phyloP scores from a whole-genome alignment of 2,888 invertebrate genomes.

The Silvanus unidentatus region DNA sequence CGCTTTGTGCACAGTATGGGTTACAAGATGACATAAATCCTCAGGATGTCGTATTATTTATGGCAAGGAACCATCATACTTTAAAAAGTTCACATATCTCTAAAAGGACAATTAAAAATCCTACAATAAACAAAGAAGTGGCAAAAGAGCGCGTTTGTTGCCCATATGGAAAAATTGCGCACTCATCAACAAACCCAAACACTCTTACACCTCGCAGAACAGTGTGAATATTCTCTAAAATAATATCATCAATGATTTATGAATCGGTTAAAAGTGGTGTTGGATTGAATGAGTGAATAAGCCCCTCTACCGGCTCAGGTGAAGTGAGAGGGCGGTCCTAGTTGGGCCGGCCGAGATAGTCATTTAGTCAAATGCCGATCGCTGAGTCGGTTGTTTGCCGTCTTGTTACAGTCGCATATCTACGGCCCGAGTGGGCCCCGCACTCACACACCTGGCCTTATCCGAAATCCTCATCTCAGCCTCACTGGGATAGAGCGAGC shows the following conservation, averaged over 20 bases:
- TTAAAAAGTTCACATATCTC: too few species aligned
- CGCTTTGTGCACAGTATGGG: too few species aligned
- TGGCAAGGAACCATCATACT: too few species aligned
- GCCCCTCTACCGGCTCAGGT: constrained; percentile 40
- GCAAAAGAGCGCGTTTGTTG: too few species aligned
- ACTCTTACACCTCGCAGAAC: too few species aligned
- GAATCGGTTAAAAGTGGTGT: constrained; percentile 35
- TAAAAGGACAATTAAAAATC: too few species aligned
- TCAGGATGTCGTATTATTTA: too few species aligned
- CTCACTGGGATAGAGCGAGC: not conserved
- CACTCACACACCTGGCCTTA: constrained; percentile 23
- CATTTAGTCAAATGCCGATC: constrained; percentile 46
- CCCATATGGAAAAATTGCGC: too few species aligned
- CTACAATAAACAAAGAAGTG: too few species aligned
- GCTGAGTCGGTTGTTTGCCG: constrained; percentile 33
- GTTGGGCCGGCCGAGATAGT: constrained; percentile 41
- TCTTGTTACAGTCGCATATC: constrained; percentile 15
- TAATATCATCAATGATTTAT: constrained; percentile 44
- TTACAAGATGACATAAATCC: too few species aligned
- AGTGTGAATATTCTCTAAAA: constrained; percentile 6
- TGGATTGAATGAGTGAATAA: constrained; percentile 44
- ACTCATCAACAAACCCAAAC: too few species aligned
- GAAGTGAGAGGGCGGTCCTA: constrained; percentile 43
- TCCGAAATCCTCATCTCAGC: constrained; percentile 18
- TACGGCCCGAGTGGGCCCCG: constrained; percentile 19